A percentile compares a stretch with the other conserved stretches of the same genome.
These are phyloP conservation scores for Hydroisotoma schaefferi DNA, from an alignment of 2,888 invertebrate species.

Conservation along the genomic window DNA sequence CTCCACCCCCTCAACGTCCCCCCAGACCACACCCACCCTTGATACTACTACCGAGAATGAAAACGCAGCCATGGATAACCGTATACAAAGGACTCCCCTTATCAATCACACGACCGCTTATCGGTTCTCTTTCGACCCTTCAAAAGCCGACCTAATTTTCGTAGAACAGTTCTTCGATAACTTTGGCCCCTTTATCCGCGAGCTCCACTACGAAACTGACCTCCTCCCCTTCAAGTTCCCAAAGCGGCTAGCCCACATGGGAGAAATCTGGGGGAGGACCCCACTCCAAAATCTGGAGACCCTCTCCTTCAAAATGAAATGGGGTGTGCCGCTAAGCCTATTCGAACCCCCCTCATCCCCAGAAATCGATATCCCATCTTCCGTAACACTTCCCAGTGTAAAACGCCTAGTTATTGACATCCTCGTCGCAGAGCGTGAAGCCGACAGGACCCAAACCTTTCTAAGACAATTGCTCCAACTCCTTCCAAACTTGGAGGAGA, in stretches of 20 bases:
- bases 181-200: conserved; percentile 23
- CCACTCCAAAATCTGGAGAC: conserved; percentile 25
- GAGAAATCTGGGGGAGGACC: conserved; percentile 28
- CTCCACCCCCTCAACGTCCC: background rate
- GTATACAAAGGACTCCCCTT: background rate
- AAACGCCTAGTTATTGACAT: conserved; percentile 27
- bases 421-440: conserved; percentile 29
- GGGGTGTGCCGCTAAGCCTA: conserved; percentile 29
- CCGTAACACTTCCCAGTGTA: conserved; percentile 23
- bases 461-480: conserved; percentile 19
- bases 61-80: background rate
- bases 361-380: no score
- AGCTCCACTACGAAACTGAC: conserved; percentile 34
- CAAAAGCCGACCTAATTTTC: conserved; percentile 14
- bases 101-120: conserved; percentile 14
- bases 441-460: conserved; percentile 25
- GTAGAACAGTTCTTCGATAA: conserved; percentile 24
- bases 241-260: conserved; percentile 27
- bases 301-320: conserved; percentile 31
- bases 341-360: conserved; percentile 5
- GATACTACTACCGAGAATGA: conserved; percentile 5
- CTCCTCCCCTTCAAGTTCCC: conserved; percentile 35
- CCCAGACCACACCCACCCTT: background rate
- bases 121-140: conserved; percentile 32
- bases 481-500: conserved; percentile 32